These are phyloP conservation scores for Passer domesticus DNA, from an alignment of 2,113 vertebrate genomes.

Conservation along the genomic window DNA sequence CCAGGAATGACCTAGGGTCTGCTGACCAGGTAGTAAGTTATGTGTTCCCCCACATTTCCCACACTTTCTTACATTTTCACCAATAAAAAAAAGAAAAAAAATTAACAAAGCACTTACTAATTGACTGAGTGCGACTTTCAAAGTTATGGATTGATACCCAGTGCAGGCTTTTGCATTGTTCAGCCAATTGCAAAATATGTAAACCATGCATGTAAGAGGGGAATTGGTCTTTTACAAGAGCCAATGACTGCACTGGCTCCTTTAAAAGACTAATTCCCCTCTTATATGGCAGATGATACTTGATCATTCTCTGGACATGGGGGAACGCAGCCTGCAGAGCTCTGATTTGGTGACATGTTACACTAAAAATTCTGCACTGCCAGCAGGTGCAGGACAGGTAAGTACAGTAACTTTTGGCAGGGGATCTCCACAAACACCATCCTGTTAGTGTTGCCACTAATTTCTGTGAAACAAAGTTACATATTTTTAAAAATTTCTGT, in stretches of 20 bases:
- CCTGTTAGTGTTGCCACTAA: neutral
- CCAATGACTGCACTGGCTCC: rapidly evolving
- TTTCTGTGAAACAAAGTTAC: neutral
- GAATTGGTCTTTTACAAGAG: neutral
- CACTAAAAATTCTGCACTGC: neutral
- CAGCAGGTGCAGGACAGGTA: neutral
- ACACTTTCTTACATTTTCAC: neutral
- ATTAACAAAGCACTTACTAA: neutral
- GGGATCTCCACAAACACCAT: neutral
- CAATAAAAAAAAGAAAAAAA: neutral
- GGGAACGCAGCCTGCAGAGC: neutral
- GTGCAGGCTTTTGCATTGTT: neutral
- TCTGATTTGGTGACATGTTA: neutral
- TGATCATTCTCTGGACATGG: neutral
- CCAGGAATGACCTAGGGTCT: neutral
- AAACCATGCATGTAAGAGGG: neutral
- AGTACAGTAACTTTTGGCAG: neutral
- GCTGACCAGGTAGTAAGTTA: neutral
- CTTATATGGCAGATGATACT: neutral
- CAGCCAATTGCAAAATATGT: neutral
- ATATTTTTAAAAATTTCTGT: neutral
- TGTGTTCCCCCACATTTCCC: neutral
- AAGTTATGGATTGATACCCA: neutral
- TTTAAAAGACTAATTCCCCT: neutral
- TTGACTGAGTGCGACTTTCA: neutral